These are phyloP conservation scores for Heliconius hewitsoni DNA, from an alignment of 1,140 invertebrate genomes.

Conservation along the genomic window DNA sequence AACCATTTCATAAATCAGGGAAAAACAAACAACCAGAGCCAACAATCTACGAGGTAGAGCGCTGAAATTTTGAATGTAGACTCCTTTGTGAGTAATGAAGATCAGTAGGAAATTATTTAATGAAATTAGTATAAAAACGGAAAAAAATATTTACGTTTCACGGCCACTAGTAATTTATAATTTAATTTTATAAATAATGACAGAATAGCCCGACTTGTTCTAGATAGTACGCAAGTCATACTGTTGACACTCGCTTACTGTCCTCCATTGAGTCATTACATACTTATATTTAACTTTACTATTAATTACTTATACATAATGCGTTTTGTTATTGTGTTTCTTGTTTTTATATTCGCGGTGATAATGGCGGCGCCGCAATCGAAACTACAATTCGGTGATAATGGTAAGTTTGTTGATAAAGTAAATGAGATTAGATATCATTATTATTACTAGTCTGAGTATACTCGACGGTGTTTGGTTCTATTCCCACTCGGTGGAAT, in stretches of 20 bases:
- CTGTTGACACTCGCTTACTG: slow-evolving; percentile 22
- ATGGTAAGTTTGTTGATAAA: slow-evolving; percentile 37
- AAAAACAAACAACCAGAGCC: too few species aligned
- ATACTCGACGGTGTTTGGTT: background rate
- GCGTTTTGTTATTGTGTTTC: slow-evolving; percentile 43
- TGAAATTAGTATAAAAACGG: too few species aligned
- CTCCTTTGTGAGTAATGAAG: too few species aligned
- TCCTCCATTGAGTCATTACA: slow-evolving; percentile 26
- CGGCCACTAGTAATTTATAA: too few species aligned
- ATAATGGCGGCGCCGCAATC: slow-evolving; percentile 48
- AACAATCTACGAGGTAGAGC: too few species aligned
- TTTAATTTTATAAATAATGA: background rate
- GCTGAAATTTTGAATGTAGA: too few species aligned
- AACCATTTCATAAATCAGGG: too few species aligned
- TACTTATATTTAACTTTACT: background rate
- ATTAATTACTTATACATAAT: slow-evolving; percentile 34
- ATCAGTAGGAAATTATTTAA: too few species aligned
- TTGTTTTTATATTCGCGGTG: slow-evolving; percentile 27
- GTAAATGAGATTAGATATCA: background rate
- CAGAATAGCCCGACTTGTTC: slow-evolving; percentile 33
- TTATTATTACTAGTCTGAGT: background rate
- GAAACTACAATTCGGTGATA: slow-evolving; percentile 43
- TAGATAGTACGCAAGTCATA: slow-evolving; percentile 28
- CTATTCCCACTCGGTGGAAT: background rate
- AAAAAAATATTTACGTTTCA: too few species aligned